Evolutionary conservation across 2,888 invertebrate genomes (phyloP), one percentile per base, ranked within the genome.

Genomic region (Ellobium chinense): DNA sequence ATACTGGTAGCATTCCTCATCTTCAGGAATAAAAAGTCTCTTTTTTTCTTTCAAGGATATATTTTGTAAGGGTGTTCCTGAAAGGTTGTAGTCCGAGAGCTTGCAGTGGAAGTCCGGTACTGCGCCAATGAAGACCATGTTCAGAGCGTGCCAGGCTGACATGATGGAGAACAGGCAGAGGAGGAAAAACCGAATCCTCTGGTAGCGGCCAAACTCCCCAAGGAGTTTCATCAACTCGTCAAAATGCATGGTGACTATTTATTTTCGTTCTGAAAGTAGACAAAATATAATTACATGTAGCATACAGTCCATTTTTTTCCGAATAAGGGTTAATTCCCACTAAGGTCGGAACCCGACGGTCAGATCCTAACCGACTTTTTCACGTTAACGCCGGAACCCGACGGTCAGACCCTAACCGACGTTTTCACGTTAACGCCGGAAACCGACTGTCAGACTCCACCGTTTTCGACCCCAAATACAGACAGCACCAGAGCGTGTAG

Each of bases 91-190:
- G 29, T 72, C 75, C 31, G 68, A 74, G 24, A 80, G 24, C 21
- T 72, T 56, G 66, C 97, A 98, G 97, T 97, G 97, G 93, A 97
- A 96, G 65, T 96, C 95, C 0, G 97, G 97, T 39, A 95, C 95
- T 88, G 97, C 96, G 4, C 97, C 95, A 96, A 98, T 97, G 93
- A 98, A 98, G 56, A 98, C 94, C 93, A 97, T 97, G 94, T 97
- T 97, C 93, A 98, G 97, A 5, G 97, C 97, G 93, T 97, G 96
- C 93, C 97, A 97, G 46, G 97, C 97, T 89, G 97, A 97, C 0
- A 97, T 97, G 87, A 98, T 95, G 90, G 97, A 97, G 2, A 97
- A 97, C 29, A 97, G 97, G 83, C 97, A 94, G 89, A 97, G 97
- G 81, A 98, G 96, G 76, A 97, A 94, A 95, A 97, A 97, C 29